Percentiles rank a stretch among this genome's conserved stretches.
Conservation (phyloP, 2,113 vertebrate genomes). For the Tiliqua scincoides region DNA sequence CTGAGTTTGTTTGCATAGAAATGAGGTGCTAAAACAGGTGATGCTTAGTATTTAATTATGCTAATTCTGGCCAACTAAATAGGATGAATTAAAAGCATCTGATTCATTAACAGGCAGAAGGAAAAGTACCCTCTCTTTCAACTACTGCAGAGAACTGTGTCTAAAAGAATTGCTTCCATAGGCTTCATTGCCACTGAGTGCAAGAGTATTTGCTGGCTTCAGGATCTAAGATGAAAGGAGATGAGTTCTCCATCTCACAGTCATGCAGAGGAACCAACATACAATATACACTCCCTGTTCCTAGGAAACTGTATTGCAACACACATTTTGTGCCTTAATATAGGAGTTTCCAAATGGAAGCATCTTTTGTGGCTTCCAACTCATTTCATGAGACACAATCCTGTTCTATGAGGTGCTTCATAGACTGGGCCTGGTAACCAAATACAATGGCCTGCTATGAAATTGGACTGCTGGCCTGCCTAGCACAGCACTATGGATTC, state of each 20-base stretch:
- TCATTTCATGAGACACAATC: no score
- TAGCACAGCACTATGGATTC: no score
- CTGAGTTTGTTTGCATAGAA: neutral
- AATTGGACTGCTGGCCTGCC: no score
- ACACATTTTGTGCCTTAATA: no score
- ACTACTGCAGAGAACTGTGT: constrained; percentile 1
- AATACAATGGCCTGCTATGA: no score
- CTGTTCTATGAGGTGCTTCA: no score
- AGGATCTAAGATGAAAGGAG: neutral
- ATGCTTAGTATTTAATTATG: neutral
- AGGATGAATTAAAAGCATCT: constrained; percentile 15
- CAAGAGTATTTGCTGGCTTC: neutral
- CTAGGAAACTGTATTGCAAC: neutral
- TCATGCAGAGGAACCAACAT: no score
- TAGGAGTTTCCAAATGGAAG: no score
- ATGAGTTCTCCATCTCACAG: neutral
- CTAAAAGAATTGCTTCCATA: neutral
- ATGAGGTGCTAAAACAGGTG: neutral
- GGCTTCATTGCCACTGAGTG: fast-evolving
- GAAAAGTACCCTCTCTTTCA: neutral
- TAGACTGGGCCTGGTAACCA: no score
- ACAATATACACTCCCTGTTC: no score
- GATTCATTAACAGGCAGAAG: constrained; percentile 26
- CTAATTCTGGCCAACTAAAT: constrained; percentile 20
- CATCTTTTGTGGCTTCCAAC: no score